These are phyloP conservation scores for Andrena marginata DNA, from an alignment of 2,888 invertebrate genomes.

Conservation along the genomic window DNA sequence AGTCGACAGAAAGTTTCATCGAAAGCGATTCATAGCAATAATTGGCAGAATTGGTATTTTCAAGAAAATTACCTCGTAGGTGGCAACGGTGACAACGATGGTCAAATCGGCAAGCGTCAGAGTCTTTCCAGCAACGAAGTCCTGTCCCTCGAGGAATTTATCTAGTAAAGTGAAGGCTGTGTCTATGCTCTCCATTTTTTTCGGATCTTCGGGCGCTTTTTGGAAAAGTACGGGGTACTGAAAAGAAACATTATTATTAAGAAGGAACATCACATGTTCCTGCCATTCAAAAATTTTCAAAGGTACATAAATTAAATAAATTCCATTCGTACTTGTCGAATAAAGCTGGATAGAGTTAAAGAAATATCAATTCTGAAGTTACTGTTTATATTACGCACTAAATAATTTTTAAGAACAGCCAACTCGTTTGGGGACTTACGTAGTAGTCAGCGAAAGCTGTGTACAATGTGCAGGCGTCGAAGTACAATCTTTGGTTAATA, in stretches of 20 bases:
- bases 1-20: background rate
- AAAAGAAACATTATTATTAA: too few relatives aligned
- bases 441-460: conserved; percentile 86
- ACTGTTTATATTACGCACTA: background rate
- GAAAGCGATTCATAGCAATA: background rate
- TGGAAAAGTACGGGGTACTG: conserved; percentile 85
- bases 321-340: too few relatives aligned
- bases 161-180: conserved; percentile 90
- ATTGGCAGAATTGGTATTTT: background rate
- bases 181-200: conserved; percentile 89
- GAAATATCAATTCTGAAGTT: background rate
- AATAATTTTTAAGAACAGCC: background rate
- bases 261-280: too few relatives aligned
- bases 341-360: too few relatives aligned
- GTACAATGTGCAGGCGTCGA: conserved; percentile 87
- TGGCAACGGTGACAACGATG: conserved; percentile 89
- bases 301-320: too few relatives aligned
- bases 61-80: conserved; percentile 87
- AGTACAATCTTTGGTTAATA: conserved; percentile 88
- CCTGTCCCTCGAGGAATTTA: conserved; percentile 89
- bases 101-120: conserved; percentile 93
- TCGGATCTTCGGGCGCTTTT: conserved; percentile 86
- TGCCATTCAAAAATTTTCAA: background rate
- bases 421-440: conserved; percentile 86
- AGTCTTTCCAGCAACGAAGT: conserved; percentile 90